These are phyloP conservation scores for Apocrypta bakeri DNA, from an alignment of 1,140 invertebrate genomes.

Conservation along the genomic window DNA sequence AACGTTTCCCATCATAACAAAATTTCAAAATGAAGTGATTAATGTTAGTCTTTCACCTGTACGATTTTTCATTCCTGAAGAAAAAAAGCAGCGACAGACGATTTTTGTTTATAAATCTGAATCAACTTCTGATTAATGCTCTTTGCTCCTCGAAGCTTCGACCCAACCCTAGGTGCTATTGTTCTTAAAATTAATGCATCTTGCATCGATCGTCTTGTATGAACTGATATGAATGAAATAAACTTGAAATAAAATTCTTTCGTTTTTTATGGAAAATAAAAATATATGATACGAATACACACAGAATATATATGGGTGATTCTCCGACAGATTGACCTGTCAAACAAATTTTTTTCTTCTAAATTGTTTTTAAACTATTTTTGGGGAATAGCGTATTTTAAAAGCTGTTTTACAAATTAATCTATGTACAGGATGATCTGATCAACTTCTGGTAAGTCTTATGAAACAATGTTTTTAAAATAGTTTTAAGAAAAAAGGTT, in stretches of 20 bases:
- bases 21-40: not conserved
- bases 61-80: not conserved
- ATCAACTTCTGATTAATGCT: slow-evolving; percentile 2
- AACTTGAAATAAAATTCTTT: not conserved
- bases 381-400: no score
- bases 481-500: no score
- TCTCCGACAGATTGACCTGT: no score
- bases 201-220: not conserved
- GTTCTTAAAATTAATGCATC: not conserved
- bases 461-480: no score
- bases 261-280: no score
- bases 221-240: not conserved
- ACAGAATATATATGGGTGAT: no score
- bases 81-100: not conserved
- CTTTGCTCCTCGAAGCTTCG: not conserved
- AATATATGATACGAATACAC: not conserved
- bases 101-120: slow-evolving; percentile 7
- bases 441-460: no score
- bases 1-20: not conserved
- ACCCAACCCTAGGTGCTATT: not conserved
- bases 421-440: no score
- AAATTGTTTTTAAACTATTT: no score
- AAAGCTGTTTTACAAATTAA: no score
- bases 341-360: no score
- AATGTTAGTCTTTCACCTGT: not conserved